Evolutionary conservation across 2,888 invertebrate species (phyloP).

Genomic region (Ormyrus pomaceus): DNA sequence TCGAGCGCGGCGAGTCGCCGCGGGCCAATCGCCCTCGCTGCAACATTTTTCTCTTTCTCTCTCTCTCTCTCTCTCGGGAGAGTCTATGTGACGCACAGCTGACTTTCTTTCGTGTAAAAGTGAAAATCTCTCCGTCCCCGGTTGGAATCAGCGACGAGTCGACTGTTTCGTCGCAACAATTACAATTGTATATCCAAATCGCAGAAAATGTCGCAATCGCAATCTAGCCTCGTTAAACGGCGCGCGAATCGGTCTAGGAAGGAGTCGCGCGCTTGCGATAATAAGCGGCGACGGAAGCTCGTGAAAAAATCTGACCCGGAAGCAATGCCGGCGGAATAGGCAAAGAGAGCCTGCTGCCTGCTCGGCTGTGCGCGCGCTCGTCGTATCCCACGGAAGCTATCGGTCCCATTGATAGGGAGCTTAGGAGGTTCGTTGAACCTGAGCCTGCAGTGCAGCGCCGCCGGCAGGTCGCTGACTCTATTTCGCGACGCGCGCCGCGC

Average conservation of each 20-base stretch:
- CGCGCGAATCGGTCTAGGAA: neutral
- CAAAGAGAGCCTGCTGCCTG: conserved; percentile 60
- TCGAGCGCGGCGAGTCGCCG: conserved; percentile 52
- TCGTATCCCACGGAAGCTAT: conserved; percentile 58
- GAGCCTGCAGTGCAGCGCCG: conserved; percentile 10
- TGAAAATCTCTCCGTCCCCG: neutral
- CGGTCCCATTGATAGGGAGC: conserved; percentile 59
- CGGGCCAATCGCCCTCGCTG: neutral
- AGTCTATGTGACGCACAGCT: too few relatives aligned
- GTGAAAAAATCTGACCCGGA: conserved; percentile 66
- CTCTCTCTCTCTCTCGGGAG: neutral
- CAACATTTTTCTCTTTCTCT: neutral
- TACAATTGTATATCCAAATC: neutral
- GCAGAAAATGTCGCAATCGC: neutral
- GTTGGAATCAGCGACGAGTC: neutral
- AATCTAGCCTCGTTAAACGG: too few relatives aligned
- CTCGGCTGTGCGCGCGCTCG: conserved; percentile 58
- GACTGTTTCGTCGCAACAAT: neutral
- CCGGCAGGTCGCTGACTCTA: conserved; percentile 50
- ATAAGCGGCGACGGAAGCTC: conserved; percentile 56
- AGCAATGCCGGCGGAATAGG: conserved; percentile 68
- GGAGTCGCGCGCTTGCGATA: neutral
- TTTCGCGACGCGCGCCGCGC: conserved; percentile 35
- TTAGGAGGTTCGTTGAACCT: conserved; percentile 53
- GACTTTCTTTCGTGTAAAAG: too few relatives aligned